A percentile compares a stretch with the other conserved stretches of the same genome.
phyloP scores from a whole-genome alignment of 2,113 vertebrate genomes.

The Nestor notabilis region DNA sequence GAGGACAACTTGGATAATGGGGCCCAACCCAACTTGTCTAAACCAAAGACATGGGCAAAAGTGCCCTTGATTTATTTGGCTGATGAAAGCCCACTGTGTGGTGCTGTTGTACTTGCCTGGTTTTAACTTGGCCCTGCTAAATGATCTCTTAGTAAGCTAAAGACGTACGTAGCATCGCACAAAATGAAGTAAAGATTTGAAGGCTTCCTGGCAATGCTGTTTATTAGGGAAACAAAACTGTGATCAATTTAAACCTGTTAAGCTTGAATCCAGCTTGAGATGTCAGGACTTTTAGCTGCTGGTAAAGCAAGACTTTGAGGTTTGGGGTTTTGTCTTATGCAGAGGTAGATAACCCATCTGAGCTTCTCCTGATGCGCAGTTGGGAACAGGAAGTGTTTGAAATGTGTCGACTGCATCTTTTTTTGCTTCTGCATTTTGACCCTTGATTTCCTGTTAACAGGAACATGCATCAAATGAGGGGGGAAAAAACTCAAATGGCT shows the following conservation, averaged over 20 bases:
- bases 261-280: neutral
- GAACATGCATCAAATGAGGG: neutral
- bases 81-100: rapidly evolving
- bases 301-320: neutral
- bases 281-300: neutral
- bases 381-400: neutral
- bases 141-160: neutral
- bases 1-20: neutral
- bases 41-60: neutral
- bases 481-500: neutral
- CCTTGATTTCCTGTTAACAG: neutral
- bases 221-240: neutral
- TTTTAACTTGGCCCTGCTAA: neutral
- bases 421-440: neutral
- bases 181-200: neutral
- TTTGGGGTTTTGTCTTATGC: neutral
- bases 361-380: rapidly evolving
- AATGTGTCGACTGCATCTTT: neutral
- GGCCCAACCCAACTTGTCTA: neutral
- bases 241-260: neutral
- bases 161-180: neutral
- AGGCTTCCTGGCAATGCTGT: neutral
- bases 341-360: neutral
- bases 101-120: neutral
- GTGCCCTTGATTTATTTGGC: neutral